Conservation (phyloP, 2,113 vertebrate genomes). For the Rhagologus leucostigma region DNA sequence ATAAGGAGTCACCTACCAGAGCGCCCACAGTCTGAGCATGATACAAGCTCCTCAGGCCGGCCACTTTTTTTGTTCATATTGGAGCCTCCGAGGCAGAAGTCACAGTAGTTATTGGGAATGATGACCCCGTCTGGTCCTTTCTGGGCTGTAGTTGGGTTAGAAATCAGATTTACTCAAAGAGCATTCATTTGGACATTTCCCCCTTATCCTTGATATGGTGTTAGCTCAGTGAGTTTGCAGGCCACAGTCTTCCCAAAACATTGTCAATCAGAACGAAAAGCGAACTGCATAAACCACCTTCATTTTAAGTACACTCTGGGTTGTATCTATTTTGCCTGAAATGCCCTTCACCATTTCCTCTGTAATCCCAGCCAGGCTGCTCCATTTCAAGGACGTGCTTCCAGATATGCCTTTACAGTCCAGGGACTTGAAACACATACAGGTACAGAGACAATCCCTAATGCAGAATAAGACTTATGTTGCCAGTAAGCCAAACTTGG, state of each 20-base stretch:
- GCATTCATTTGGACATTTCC: not conserved
- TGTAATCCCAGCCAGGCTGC: not conserved
- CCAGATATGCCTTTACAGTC: not conserved
- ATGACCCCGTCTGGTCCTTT: slow-evolving; percentile 88
- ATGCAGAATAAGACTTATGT: not conserved
- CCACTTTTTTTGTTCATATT: slow-evolving; percentile 91
- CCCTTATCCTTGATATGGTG: not conserved
- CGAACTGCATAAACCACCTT: not conserved
- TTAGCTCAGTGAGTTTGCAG: not conserved
- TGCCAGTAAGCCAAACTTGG: not conserved
- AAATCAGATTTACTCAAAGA: slow-evolving; percentile 38
- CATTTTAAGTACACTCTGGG: not conserved
- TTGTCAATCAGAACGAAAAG: not conserved
- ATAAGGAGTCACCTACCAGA: slow-evolving; percentile 84
- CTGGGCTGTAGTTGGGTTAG: slow-evolving; percentile 77
- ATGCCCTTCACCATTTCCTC: not conserved
- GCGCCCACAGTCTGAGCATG: slow-evolving; percentile 88
- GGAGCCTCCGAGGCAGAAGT: slow-evolving; percentile 93
- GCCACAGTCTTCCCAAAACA: not conserved
- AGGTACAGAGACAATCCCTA: not conserved
- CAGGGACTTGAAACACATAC: rapidly evolving
- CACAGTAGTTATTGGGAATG: slow-evolving; percentile 95
- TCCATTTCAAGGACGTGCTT: not conserved
- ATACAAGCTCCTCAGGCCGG: slow-evolving; percentile 91
- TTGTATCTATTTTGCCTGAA: not conserved